A percentile compares a stretch with the other conserved stretches of the same genome.
phyloP scores from a whole-genome alignment of 2,797 vertebrate species.

The Halcyon chelicuti region DNA sequence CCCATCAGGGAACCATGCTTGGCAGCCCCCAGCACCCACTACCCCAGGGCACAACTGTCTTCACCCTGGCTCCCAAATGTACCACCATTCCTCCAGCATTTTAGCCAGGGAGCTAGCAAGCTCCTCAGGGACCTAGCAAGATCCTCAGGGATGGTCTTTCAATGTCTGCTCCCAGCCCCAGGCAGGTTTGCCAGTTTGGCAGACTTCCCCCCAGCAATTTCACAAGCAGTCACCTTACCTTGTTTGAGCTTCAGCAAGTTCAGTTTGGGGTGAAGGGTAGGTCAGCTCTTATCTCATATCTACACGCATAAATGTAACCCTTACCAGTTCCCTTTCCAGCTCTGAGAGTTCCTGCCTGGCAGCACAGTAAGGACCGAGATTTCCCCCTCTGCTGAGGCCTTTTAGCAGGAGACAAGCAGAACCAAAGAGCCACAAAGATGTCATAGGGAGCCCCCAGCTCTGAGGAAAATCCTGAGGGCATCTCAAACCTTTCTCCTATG shows the following conservation, averaged over 20 bases:
- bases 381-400: background rate
- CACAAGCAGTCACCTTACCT: constrained; percentile 4
- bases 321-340: constrained; percentile 35
- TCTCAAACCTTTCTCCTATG: background rate
- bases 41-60: accelerated
- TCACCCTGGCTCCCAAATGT: background rate
- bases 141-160: background rate
- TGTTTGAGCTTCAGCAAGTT: constrained; percentile 46
- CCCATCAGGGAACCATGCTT: background rate
- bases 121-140: background rate
- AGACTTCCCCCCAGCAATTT: background rate
- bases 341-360: background rate
- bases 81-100: background rate
- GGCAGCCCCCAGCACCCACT: background rate
- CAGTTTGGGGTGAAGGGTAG: constrained; percentile 45
- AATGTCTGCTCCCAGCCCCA: background rate
- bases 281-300: constrained; percentile 53
- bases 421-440: background rate
- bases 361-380: accelerated
- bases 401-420: background rate
- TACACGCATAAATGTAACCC: background rate
- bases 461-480: background rate
- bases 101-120: background rate
- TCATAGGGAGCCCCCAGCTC: background rate
- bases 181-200: background rate